These are phyloP conservation scores for Cyclargus thomasi DNA, from an alignment of 1,140 invertebrate species.

Conservation along the genomic window DNA sequence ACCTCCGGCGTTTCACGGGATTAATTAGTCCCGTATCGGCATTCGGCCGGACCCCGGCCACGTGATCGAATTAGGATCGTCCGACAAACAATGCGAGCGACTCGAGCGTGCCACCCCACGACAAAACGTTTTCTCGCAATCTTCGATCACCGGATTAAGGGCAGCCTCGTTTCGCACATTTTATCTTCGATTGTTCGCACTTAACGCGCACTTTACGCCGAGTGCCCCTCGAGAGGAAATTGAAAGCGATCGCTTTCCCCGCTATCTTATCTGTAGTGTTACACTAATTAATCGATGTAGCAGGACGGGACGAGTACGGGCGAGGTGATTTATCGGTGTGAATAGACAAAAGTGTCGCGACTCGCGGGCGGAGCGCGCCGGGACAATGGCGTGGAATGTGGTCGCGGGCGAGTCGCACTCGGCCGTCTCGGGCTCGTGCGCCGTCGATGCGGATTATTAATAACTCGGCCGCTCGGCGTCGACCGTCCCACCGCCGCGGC, in stretches of 20 bases:
- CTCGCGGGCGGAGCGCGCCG: conserved; percentile 59
- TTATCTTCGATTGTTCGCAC: conserved; percentile 73
- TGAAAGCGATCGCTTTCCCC: conserved; percentile 72
- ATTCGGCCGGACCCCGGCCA: conserved; percentile 34
- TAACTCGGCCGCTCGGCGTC: conserved; percentile 57
- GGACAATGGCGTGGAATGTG: conserved; percentile 70
- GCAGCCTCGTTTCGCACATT: conserved; percentile 68
- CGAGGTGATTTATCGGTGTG: conserved; percentile 68
- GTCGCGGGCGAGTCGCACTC: conserved; percentile 50
- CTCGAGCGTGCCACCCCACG: conserved; percentile 60
- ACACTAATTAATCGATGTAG: conserved; percentile 72
- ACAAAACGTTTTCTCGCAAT: conserved; percentile 74
- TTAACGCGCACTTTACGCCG: conserved; percentile 71
- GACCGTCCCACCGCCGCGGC: conserved; percentile 41
- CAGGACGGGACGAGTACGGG: conserved; percentile 54
- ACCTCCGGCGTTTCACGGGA: conserved; percentile 50
- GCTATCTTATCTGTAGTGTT: conserved; percentile 71
- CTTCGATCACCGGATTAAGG: conserved; percentile 73
- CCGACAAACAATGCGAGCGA: conserved; percentile 57
- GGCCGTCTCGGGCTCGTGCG: conserved; percentile 45
- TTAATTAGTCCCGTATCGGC: conserved; percentile 57
- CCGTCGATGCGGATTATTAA: conserved; percentile 71
- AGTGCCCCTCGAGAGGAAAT: conserved; percentile 72
- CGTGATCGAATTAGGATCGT: conserved; percentile 61
- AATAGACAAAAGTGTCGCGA: conserved; percentile 72